A percentile compares a stretch with the other conserved stretches of the same genome.
Conservation (phyloP, 2,113 vertebrate genomes). For the Oreochromis aureus region DNA sequence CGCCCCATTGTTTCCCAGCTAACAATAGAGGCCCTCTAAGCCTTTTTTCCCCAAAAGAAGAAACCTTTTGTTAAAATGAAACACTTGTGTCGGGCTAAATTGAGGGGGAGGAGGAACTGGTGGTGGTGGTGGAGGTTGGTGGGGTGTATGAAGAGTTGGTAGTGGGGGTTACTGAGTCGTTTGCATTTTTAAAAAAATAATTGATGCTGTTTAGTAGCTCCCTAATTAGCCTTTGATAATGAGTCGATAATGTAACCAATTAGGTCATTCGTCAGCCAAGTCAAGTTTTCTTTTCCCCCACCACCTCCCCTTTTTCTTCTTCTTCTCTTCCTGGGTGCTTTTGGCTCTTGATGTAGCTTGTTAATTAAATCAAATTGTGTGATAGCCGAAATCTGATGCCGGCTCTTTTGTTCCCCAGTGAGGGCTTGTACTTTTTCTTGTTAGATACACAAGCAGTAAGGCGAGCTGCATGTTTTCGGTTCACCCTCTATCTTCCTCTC, state of each 20-base stretch:
- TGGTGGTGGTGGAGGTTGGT: background rate
- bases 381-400: constrained; percentile 72
- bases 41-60: constrained; percentile 42
- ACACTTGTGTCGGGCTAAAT: constrained; percentile 71
- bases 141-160: background rate
- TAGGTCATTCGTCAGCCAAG: constrained; percentile 74
- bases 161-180: constrained; percentile 51
- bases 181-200: constrained; percentile 69
- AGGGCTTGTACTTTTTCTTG: constrained; percentile 48
- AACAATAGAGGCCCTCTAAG: constrained; percentile 74
- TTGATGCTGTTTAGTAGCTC: constrained; percentile 77
- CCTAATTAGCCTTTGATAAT: constrained; percentile 82
- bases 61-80: constrained; percentile 72
- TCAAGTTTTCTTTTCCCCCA: constrained; percentile 22
- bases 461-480: background rate
- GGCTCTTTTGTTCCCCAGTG: constrained; percentile 70
- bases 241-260: constrained; percentile 78
- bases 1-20: constrained; percentile 75
- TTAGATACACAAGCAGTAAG: constrained; percentile 25
- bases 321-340: background rate
- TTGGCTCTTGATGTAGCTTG: constrained; percentile 69
- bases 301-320: background rate
- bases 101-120: constrained; percentile 53
- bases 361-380: constrained; percentile 81
- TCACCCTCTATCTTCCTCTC: constrained; percentile 12